Percentiles rank a stretch among this genome's conserved stretches.
These are phyloP conservation scores for Perizoma affinitatum DNA, from an alignment of 2,888 invertebrate species.

Conservation along the genomic window DNA sequence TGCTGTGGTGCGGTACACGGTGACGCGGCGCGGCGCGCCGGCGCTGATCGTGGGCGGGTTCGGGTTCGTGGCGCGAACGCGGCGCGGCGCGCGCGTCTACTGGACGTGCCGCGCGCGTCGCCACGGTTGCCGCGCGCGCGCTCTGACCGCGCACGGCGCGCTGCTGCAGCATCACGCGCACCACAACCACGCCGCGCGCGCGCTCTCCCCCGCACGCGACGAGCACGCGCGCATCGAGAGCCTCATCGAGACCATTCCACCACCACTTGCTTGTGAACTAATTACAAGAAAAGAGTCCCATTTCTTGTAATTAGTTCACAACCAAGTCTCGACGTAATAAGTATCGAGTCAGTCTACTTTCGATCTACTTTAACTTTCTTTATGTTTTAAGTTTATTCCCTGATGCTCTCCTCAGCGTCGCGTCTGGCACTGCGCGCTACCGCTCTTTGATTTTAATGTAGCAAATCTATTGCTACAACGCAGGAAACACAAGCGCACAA, in stretches of 20 bases:
- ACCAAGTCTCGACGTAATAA: too few species aligned
- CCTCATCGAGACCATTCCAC: constrained; percentile 69
- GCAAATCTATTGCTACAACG: too few species aligned
- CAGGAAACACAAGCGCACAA: too few species aligned
- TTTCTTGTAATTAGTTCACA: too few species aligned
- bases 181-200: constrained; percentile 65
- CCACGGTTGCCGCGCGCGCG: constrained; percentile 66
- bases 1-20: constrained; percentile 63
- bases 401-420: too few species aligned
- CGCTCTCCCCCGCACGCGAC: constrained; percentile 49
- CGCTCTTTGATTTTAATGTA: too few species aligned
- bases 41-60: constrained; percentile 69
- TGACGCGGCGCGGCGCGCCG: constrained; percentile 76
- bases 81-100: constrained; percentile 72
- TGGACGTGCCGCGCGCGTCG: constrained; percentile 72
- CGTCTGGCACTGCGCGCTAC: too few species aligned
- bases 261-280: constrained; percentile 8
- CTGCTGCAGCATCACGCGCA: constrained; percentile 52
- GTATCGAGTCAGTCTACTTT: too few species aligned
- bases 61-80: constrained; percentile 72
- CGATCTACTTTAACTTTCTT: too few species aligned
- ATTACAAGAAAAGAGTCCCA: too few species aligned
- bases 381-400: too few species aligned
- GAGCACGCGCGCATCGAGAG: constrained; percentile 69
- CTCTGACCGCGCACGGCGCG: constrained; percentile 66